Conservation (phyloP, 1,140 invertebrate genomes). For the Eurosta solidaginis region DNA sequence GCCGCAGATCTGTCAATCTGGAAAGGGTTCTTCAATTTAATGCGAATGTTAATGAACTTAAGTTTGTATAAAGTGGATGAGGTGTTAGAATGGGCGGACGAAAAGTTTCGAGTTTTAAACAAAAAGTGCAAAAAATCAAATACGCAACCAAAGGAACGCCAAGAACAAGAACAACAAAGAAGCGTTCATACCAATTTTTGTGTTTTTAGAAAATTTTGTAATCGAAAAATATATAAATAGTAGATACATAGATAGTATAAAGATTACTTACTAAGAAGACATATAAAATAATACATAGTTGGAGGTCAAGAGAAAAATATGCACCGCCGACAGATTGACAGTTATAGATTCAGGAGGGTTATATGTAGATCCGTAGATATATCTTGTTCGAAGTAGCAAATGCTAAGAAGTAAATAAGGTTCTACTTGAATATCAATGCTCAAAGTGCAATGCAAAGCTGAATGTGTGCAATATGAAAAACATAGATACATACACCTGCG, state of each 20-base stretch:
- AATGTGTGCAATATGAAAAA: too few relatives aligned
- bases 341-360: too few relatives aligned
- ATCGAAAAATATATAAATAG: constrained; percentile 30
- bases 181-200: constrained; percentile 27
- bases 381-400: too few relatives aligned
- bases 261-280: neutral
- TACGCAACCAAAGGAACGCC: constrained; percentile 24
- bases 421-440: too few relatives aligned
- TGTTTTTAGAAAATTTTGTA: neutral
- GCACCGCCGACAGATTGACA: too few relatives aligned
- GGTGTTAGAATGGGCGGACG: constrained; percentile 59
- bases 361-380: too few relatives aligned
- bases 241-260: constrained; percentile 34
- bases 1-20: constrained; percentile 72
- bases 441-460: too few relatives aligned
- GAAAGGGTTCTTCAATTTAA: constrained; percentile 59
- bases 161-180: constrained; percentile 42
- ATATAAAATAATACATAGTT: too few relatives aligned
- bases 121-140: constrained; percentile 32
- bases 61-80: constrained; percentile 46
- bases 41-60: constrained; percentile 50
- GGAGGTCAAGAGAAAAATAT: too few relatives aligned
- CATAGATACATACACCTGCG: too few relatives aligned
- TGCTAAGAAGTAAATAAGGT: too few relatives aligned
- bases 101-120: constrained; percentile 57